phyloP scores from a whole-genome alignment of 2,888 invertebrate species.

The Sinelater perroti region DNA sequence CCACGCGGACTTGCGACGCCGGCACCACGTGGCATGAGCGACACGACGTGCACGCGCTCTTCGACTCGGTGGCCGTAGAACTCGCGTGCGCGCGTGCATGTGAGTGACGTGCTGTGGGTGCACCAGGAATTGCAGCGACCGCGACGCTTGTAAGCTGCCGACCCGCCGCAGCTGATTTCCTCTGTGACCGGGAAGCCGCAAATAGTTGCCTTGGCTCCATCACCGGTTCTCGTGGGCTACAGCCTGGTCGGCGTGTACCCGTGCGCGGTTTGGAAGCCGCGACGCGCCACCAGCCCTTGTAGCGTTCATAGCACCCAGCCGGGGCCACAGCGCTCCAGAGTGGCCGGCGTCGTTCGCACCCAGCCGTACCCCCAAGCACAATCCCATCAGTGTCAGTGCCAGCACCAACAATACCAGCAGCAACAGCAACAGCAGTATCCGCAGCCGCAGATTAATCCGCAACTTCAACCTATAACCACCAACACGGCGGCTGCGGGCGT shows the following conservation, averaged over 20 bases:
- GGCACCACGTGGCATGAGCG: conserved; percentile 58
- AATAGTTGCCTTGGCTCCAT: conserved; percentile 61
- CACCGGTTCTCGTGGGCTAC: conserved; percentile 63
- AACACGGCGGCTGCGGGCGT: conserved; percentile 50
- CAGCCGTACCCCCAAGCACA: conserved; percentile 45
- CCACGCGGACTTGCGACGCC: conserved; percentile 44
- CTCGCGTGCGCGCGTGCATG: conserved; percentile 37
- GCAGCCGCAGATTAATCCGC: conserved; percentile 43
- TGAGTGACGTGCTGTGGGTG: conserved; percentile 43
- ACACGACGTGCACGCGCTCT: conserved; percentile 54
- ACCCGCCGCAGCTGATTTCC: conserved; percentile 44
- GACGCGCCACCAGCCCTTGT: conserved; percentile 42
- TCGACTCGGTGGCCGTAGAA: conserved; percentile 37
- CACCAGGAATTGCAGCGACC: conserved; percentile 39
- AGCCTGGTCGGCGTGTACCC: conserved; percentile 67
- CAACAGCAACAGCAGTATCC: conserved; percentile 34
- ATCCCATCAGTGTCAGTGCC: conserved; percentile 43
- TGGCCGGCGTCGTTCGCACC: conserved; percentile 40
- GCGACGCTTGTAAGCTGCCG: conserved; percentile 34
- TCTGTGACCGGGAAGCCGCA: conserved; percentile 42
- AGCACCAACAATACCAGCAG: conserved; percentile 31
- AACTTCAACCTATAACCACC: conserved; percentile 35
- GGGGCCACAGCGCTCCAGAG: conserved; percentile 45
- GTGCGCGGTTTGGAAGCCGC: conserved; percentile 64
- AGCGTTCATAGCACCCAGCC: conserved; percentile 32